A percentile compares a stretch with the other conserved stretches of the same genome.
These are phyloP conservation scores for Heliopora coerulea DNA, from an alignment of 92 coral and sea anemone species.

Conservation along the genomic window DNA sequence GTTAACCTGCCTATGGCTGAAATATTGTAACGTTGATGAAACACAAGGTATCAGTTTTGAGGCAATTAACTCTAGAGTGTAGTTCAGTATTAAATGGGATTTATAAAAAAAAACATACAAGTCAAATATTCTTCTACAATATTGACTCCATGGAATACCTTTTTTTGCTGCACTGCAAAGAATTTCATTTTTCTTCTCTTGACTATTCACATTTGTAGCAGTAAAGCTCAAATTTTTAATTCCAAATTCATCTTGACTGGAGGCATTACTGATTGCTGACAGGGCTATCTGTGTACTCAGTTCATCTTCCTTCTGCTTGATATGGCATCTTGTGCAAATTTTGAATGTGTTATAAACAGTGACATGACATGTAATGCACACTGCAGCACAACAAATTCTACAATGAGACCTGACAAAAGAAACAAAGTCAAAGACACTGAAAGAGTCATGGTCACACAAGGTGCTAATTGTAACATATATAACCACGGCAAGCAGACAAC, in stretches of 20 bases:
- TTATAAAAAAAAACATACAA: too few relatives aligned
- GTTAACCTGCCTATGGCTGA: too few relatives aligned
- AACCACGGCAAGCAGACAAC: too few relatives aligned
- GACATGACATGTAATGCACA: constrained; percentile 91
- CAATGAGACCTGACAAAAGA: constrained; percentile 99
- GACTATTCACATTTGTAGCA: constrained; percentile 17
- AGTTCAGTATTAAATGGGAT: too few relatives aligned
- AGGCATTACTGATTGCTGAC: constrained; percentile 84
- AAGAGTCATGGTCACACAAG: background rate
- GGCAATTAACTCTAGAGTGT: too few relatives aligned
- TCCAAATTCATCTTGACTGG: constrained; percentile 51
- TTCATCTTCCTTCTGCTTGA: constrained; percentile 92
- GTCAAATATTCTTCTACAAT: background rate
- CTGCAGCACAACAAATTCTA: constrained; percentile 87
- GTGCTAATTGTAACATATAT: too few relatives aligned
- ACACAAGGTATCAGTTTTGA: too few relatives aligned
- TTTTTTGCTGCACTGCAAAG: constrained; percentile 27
- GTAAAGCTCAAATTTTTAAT: constrained; percentile 3
- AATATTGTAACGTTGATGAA: too few relatives aligned
- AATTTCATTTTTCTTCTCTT: constrained; percentile 41
- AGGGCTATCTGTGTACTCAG: constrained; percentile 85
- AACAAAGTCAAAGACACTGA: too few relatives aligned
- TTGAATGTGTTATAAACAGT: constrained; percentile 75
- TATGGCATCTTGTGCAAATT: constrained; percentile 97
- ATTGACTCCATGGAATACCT: background rate